Evolutionary conservation across 2,113 vertebrate species (phyloP).

Genomic region (Psammodynastes pulverulentus): DNA sequence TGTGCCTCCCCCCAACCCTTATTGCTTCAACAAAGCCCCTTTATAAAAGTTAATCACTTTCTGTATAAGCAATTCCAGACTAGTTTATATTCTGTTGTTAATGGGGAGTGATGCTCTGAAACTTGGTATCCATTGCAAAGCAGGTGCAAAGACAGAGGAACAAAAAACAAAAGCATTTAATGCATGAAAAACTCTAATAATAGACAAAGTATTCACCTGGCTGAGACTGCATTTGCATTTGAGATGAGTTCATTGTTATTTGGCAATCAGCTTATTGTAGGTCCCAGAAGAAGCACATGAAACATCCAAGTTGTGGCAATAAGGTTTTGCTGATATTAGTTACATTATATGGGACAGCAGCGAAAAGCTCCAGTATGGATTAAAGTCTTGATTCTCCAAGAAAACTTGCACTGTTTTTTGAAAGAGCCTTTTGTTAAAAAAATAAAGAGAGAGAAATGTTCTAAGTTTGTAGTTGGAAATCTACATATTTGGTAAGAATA

Average conservation of each 20-base stretch:
- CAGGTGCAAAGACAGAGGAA: slow-evolving; percentile 61
- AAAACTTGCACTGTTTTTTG: slow-evolving; percentile 5
- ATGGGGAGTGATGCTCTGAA: slow-evolving; percentile 44
- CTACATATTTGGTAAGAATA: slow-evolving; percentile 41
- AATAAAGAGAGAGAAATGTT: slow-evolving; percentile 9
- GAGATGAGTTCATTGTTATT: slow-evolving; percentile 65
- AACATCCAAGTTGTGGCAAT: slow-evolving; percentile 63
- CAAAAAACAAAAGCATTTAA: slow-evolving; percentile 59
- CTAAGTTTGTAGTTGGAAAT: slow-evolving; percentile 23
- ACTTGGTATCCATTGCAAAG: slow-evolving; percentile 57
- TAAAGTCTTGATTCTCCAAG: neutral
- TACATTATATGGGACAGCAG: slow-evolving; percentile 40
- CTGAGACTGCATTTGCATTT: slow-evolving; percentile 49
- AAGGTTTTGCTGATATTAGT: slow-evolving; percentile 66
- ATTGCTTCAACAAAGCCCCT: slow-evolving; percentile 42
- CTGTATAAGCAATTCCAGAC: slow-evolving; percentile 43
- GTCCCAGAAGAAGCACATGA: slow-evolving; percentile 35
- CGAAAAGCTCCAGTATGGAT: slow-evolving; percentile 7
- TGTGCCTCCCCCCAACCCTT: neutral
- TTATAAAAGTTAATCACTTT: slow-evolving; percentile 54
- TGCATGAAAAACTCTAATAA: slow-evolving; percentile 64
- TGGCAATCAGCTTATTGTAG: slow-evolving; percentile 52
- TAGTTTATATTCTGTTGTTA: slow-evolving; percentile 59
- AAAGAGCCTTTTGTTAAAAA: slow-evolving; percentile 4
- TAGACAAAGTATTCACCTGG: slow-evolving; percentile 66